These are phyloP conservation scores for Catagonus wagneri DNA, from an alignment of 2,113 vertebrate genomes.

Conservation along the genomic window DNA sequence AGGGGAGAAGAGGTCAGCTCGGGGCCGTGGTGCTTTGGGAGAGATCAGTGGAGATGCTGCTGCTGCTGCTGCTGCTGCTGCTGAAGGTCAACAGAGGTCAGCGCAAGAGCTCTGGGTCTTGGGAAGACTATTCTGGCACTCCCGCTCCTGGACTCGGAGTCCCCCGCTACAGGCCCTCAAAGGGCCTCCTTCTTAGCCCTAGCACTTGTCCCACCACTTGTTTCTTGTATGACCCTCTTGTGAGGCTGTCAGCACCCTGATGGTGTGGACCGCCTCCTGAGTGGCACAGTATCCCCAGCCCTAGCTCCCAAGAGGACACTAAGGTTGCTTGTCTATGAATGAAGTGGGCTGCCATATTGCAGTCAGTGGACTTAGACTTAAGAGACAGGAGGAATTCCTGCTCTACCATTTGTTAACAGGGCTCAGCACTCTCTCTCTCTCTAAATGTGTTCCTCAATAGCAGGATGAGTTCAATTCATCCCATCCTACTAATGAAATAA, in stretches of 20 bases:
- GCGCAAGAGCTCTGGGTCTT: not conserved
- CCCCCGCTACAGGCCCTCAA: fast-evolving
- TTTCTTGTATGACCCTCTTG: not conserved
- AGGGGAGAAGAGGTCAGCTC: not conserved
- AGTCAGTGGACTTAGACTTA: not conserved
- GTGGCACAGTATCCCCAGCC: not conserved
- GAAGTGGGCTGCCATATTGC: not conserved
- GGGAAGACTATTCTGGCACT: not conserved
- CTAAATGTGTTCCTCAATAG: not conserved
- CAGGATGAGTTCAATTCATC: not conserved
- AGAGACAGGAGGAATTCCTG: not conserved
- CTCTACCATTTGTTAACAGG: not conserved
- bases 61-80: not conserved
- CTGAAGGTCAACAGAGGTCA: not conserved
- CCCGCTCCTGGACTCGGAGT: not conserved
- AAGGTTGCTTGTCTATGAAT: not conserved
- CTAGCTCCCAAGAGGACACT: not conserved
- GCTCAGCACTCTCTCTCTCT: not conserved
- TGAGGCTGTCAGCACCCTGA: not conserved
- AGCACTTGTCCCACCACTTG: no score
- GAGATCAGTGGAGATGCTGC: not conserved
- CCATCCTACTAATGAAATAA: not conserved
- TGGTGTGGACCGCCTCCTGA: not conserved
- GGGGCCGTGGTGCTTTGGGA: not conserved
- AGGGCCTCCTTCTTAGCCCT: not conserved